Conservation (phyloP, 2,797 vertebrate genomes). For the Amphiprion clarkii region DNA sequence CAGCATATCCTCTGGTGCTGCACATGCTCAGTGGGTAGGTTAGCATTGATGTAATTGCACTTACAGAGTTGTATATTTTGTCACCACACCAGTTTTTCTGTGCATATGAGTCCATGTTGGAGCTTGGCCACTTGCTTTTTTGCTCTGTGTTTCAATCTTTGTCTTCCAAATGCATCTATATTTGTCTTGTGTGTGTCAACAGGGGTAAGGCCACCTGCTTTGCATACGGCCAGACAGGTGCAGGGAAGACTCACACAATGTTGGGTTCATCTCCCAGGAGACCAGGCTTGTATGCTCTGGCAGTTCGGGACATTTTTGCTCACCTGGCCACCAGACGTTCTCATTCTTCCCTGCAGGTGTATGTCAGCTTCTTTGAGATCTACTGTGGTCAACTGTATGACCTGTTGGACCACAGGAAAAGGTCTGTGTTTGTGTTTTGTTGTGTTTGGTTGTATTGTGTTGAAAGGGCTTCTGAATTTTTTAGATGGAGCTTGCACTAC, state of each 20-base stretch:
- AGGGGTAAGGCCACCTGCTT: constrained; percentile 94
- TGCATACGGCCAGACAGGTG: constrained; percentile 94
- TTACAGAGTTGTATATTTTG: constrained; percentile 4
- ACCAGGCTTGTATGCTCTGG: constrained; percentile 90
- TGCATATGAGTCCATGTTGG: not conserved
- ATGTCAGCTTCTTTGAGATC: constrained; percentile 95
- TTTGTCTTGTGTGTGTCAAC: constrained; percentile 41
- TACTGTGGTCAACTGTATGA: constrained; percentile 96
- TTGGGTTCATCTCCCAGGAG: constrained; percentile 87
- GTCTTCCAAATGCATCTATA: not conserved
- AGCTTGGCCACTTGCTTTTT: not conserved
- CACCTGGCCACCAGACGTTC: constrained; percentile 73
- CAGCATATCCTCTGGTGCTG: constrained; percentile 91
- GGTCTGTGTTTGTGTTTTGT: constrained; percentile 74
- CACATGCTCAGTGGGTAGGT: constrained; percentile 93
- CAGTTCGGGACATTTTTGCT: constrained; percentile 90
- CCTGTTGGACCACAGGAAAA: constrained; percentile 91
- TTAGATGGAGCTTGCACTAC: not conserved
- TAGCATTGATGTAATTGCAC: not conserved
- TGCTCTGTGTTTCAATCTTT: constrained; percentile 3
- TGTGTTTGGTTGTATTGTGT: not conserved
- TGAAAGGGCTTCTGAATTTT: not conserved
- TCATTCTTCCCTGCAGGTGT: constrained; percentile 78
- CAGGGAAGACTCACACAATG: constrained; percentile 96
- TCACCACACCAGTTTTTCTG: not conserved